These are phyloP conservation scores for Venusia cambrica DNA, from an alignment of 2,888 invertebrate species.

Conservation along the genomic window DNA sequence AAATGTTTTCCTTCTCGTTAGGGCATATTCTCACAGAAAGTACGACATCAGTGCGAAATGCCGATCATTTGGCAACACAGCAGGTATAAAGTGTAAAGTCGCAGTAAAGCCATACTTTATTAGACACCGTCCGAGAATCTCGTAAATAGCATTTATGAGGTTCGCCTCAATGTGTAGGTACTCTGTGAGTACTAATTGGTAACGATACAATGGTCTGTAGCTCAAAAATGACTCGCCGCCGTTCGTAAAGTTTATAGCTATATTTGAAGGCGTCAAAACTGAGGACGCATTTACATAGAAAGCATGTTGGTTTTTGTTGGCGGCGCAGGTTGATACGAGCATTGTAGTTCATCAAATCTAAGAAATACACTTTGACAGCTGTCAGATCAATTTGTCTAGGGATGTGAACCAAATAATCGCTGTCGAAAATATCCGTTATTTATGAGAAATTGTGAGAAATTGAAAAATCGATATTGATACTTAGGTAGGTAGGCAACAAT, in stretches of 20 bases:
- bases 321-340: too few relatives aligned
- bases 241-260: constrained; percentile 28
- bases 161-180: constrained; percentile 43
- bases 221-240: constrained; percentile 25
- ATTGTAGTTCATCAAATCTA: too few relatives aligned
- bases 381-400: too few relatives aligned
- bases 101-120: constrained; percentile 55
- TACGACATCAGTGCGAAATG: constrained; percentile 8
- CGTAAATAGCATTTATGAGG: constrained; percentile 57
- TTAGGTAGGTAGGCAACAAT: too few relatives aligned
- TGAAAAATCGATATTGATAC: too few relatives aligned
- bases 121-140: constrained; percentile 49
- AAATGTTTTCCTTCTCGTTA: constrained; percentile 1
- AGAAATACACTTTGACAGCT: too few relatives aligned
- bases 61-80: constrained; percentile 16
- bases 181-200: constrained; percentile 56
- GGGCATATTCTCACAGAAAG: constrained; percentile 1
- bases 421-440: too few relatives aligned
- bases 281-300: background rate
- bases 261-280: constrained; percentile 33
- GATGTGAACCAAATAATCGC: too few relatives aligned
- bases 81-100: constrained; percentile 46
- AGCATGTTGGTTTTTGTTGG: constrained; percentile 1
- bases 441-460: too few relatives aligned
- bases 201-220: constrained; percentile 36